Evolutionary conservation across 1,140 invertebrate species (phyloP).

Genomic region (Macrobrachium nipponense): DNA sequence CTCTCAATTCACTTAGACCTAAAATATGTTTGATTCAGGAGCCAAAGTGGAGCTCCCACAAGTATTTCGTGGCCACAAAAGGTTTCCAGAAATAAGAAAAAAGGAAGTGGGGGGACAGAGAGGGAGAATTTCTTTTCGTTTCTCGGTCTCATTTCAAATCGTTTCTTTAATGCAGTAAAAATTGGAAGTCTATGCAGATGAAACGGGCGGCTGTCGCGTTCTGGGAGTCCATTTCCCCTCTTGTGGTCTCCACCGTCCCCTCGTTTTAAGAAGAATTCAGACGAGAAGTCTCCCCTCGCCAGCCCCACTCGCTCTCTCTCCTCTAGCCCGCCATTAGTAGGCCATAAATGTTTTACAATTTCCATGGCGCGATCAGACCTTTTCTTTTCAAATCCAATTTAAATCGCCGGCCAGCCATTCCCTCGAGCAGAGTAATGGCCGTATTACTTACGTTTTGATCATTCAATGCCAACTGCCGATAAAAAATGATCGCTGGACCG

Average conservation of each 20-base stretch:
- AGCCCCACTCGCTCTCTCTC: not conserved
- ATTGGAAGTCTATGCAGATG: constrained; percentile 23
- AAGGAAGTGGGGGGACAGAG: no score
- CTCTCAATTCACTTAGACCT: no score
- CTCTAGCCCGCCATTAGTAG: constrained; percentile 31
- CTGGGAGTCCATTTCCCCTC: not conserved
- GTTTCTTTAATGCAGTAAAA: constrained; percentile 3
- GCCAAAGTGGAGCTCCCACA: no score
- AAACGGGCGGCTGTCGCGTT: not conserved
- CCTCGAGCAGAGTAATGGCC: constrained; percentile 50
- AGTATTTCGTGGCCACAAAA: no score
- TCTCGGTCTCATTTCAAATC: not conserved
- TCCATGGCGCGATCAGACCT: constrained; percentile 46
- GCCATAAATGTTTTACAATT: constrained; percentile 59
- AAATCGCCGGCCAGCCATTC: constrained; percentile 43
- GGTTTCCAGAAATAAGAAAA: no score
- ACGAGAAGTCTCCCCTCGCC: not conserved
- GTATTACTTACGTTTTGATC: constrained; percentile 45
- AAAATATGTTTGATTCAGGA: no score
- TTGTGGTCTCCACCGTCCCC: not conserved
- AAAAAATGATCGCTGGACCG: constrained; percentile 5
- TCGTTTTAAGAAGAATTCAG: not conserved
- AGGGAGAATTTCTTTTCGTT: no score
- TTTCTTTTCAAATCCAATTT: constrained; percentile 55
- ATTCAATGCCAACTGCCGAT: constrained; percentile 42